A percentile compares a stretch with the other conserved stretches of the same genome.
phyloP scores from a whole-genome alignment of 1,140 invertebrate species.

The Drosophila navojoa region DNA sequence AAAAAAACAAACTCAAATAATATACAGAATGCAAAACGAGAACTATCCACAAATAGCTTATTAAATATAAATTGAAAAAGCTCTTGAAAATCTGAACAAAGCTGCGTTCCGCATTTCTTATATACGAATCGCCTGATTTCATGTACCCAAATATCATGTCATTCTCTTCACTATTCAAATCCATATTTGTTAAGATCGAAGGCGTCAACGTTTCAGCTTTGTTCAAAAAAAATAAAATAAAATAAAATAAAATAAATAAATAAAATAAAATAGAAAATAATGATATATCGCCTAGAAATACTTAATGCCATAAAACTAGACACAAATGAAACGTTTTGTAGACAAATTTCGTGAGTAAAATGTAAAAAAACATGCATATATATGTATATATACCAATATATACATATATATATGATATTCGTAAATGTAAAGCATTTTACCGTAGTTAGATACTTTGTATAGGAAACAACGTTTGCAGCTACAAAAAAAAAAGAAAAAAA shows the following conservation, averaged over 20 bases:
- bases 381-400: not conserved
- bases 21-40: constrained; percentile 50
- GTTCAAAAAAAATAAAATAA: constrained; percentile 29
- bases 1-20: constrained; percentile 56
- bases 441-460: constrained; percentile 78
- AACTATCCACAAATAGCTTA: constrained; percentile 48
- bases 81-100: constrained; percentile 19
- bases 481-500: constrained; percentile 9
- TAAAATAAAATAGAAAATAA: constrained; percentile 47
- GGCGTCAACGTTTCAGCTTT: constrained; percentile 49
- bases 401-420: constrained; percentile 54
- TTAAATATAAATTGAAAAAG: constrained; percentile 26
- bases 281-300: constrained; percentile 69
- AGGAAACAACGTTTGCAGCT: constrained; percentile 68
- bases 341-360: constrained; percentile 61
- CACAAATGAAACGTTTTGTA: constrained; percentile 69
- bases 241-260: constrained; percentile 35
- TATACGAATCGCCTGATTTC: not conserved
- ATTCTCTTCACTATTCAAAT: not conserved
- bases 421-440: constrained; percentile 77
- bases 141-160: not conserved
- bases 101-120: constrained; percentile 14
- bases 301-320: constrained; percentile 63
- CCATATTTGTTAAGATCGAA: constrained; percentile 19
- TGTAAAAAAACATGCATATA: constrained; percentile 40